Evolutionary conservation across 2,797 vertebrate genomes (phyloP), one percentile per base, ranked within the genome.

Genomic region (Myotis planiceps): DNA sequence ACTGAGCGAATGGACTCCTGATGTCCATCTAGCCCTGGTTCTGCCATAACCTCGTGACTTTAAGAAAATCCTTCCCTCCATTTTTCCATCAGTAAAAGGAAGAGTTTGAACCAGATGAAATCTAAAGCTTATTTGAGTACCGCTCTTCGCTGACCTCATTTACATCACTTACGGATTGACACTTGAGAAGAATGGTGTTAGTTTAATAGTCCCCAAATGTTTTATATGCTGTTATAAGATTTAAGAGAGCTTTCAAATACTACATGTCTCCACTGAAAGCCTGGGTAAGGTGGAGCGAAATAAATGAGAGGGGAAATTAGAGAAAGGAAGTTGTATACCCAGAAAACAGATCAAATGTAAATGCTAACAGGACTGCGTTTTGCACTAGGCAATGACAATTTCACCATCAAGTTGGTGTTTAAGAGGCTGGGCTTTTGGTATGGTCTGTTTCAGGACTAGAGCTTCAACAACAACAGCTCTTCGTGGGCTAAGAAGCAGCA

Each of bases 251-350:
- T 90, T 94, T 66, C 3, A 7, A 80, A 86, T 91, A 69, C 49
- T 65, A 15, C 45, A 21, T 83, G 37, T 89, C 91, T 92, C 25
- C 23, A 32, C 39, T 92, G 81, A 85, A 92, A 37, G 16, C 72
- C 29, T 78, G 49, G 18, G 9, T 78, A 16, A 75, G 49, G 66
- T 82, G 51, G 4, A 6, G 4, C 37, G 16, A 85, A 81, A 88
- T 39, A 96, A 95, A 92, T 90, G 90, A 80, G 10, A 76, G 45
- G 25, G 78, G 74, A 88, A 92, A 85, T 79, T 84, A 90, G 27
- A 55, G 63, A 34, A 96, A 81, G 7, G 53, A 63, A 55, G 10
- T 51, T 45, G 32, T 74, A 18, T 72, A 86, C 42, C 27, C 16
- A 49, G 83, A 66, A 92, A 78, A 53, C 19, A 78, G 72, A 53